Conservation (phyloP, 2,888 invertebrate species). For the Magallana nippona region DNA sequence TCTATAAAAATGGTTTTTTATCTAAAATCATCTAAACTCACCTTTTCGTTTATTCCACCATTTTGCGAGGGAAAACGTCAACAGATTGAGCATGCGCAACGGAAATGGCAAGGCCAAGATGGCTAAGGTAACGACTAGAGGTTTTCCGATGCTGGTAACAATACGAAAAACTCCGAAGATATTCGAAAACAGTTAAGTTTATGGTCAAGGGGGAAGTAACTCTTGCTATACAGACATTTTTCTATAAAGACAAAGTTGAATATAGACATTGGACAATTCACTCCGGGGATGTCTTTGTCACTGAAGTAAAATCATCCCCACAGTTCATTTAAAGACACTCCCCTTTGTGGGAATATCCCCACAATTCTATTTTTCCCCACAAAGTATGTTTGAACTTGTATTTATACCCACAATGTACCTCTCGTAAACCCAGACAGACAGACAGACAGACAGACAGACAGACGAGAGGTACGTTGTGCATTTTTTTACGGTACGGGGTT, state of each 20-base stretch:
- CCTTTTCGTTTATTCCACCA: too few species aligned
- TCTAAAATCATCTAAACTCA: too few species aligned
- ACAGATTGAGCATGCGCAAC: constrained; percentile 17
- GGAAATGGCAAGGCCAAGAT: constrained; percentile 17
- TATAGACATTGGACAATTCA: constrained; percentile 28
- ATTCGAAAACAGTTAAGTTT: not conserved
- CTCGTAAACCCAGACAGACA: constrained; percentile 30
- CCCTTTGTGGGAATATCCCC: constrained; percentile 27
- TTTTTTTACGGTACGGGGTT: too few species aligned
- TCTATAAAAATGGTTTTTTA: too few species aligned
- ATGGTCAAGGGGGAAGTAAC: constrained; percentile 34
- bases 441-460: constrained; percentile 1
- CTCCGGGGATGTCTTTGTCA: constrained; percentile 30
- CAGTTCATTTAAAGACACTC: constrained; percentile 34
- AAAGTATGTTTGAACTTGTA: constrained; percentile 34
- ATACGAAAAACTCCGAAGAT: constrained; percentile 19
- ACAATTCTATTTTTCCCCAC: constrained; percentile 25
- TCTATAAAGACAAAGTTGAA: constrained; percentile 18
- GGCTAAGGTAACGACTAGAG: constrained; percentile 21
- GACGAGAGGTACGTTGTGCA: not conserved
- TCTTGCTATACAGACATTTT: constrained; percentile 26
- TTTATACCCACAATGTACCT: constrained; percentile 13
- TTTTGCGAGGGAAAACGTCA: too few species aligned
- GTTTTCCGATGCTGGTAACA: too few species aligned
- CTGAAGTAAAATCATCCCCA: constrained; percentile 10